Conservation (phyloP, 1,140 invertebrate genomes). For the Meloidogyne chitwoodi region DNA sequence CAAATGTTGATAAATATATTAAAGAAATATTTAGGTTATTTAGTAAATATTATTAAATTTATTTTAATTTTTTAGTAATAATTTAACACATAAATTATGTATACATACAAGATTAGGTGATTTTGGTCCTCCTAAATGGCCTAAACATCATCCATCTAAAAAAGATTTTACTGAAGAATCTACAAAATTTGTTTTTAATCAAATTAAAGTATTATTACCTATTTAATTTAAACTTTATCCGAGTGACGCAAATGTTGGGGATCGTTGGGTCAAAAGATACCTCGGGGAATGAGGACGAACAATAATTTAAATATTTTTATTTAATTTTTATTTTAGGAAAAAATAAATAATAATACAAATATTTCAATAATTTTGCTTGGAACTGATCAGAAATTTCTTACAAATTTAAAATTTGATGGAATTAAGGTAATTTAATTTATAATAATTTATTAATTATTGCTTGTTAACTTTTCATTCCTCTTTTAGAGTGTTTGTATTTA, state of each 20-base stretch:
- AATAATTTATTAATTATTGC: too few species aligned
- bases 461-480: too few species aligned
- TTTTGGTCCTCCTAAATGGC: not conserved
- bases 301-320: too few species aligned
- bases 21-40: not conserved
- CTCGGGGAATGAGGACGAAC: too few species aligned
- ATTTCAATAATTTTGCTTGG: not conserved
- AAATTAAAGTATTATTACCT: not conserved
- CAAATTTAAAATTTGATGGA: not conserved
- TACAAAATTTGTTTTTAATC: not conserved
- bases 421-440: not conserved
- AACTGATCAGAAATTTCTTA: not conserved
- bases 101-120: not conserved
- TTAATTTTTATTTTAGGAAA: not conserved
- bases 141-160: not conserved
- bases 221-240: not conserved
- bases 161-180: slow-evolving; percentile 3
- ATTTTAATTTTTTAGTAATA: not conserved
- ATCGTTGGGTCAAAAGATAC: too few species aligned
- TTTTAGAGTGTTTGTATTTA: too few species aligned
- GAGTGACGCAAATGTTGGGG: too few species aligned
- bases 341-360: not conserved
- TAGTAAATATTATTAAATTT: not conserved
- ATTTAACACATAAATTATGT: not conserved
- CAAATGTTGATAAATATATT: not conserved